Evolutionary conservation across 2,113 vertebrate species (phyloP).

Genomic region (Apteryx mantelli): DNA sequence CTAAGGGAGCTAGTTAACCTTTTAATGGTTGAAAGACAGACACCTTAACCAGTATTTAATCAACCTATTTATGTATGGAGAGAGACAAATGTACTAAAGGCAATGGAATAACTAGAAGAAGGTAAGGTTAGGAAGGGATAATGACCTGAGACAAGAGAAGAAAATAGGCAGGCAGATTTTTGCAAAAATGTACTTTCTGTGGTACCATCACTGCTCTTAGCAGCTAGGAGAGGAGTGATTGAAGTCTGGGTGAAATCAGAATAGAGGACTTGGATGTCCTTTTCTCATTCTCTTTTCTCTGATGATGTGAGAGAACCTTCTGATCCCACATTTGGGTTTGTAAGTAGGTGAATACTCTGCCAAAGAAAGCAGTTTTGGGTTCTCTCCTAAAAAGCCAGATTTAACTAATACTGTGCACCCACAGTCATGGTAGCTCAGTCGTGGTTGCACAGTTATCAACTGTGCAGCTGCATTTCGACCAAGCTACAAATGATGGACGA

Average conservation of each 20-base stretch:
- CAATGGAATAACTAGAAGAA: not conserved
- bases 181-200: not conserved
- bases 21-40: not conserved
- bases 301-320: not conserved
- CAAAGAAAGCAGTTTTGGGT: not conserved
- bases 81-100: rapidly evolving
- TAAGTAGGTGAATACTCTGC: not conserved
- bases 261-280: not conserved
- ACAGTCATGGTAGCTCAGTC: not conserved
- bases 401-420: not conserved
- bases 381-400: not conserved
- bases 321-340: not conserved
- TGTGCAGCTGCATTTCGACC: not conserved
- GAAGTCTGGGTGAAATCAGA: not conserved
- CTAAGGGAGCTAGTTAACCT: not conserved
- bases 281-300: not conserved
- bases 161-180: not conserved
- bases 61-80: not conserved
- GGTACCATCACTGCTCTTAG: not conserved
- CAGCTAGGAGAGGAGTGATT: not conserved
- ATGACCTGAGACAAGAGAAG: not conserved
- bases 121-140: not conserved
- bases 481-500: not conserved
- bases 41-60: not conserved
- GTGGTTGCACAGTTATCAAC: not conserved